Conservation (phyloP, 2,113 vertebrate species). For the Oceanodroma tethys region DNA sequence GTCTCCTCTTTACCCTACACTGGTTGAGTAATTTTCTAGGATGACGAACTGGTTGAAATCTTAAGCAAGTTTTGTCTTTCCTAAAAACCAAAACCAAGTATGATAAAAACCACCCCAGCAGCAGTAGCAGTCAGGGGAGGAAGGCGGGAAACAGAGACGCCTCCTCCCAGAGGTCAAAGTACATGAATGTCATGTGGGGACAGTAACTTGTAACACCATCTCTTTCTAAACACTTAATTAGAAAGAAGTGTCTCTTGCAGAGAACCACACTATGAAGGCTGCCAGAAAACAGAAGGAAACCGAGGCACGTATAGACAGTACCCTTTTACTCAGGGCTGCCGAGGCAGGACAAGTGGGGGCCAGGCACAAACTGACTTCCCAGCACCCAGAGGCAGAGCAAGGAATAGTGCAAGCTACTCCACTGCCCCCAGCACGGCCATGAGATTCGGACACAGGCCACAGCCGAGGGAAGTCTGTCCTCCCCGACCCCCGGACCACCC, state of each 20-base stretch:
- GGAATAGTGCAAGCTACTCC: fast-evolving
- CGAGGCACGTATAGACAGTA: fast-evolving
- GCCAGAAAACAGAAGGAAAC: not conserved
- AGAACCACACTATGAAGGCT: not conserved
- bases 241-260: not conserved
- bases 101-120: not conserved
- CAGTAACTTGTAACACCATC: not conserved
- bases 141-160: fast-evolving
- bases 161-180: not conserved
- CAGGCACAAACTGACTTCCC: not conserved
- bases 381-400: not conserved
- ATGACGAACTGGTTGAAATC: not conserved
- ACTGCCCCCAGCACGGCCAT: too few species aligned
- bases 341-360: not conserved
- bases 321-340: not conserved
- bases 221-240: not conserved
- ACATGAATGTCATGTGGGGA: not conserved
- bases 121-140: not conserved
- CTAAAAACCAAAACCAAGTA: not conserved
- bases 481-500: fast-evolving
- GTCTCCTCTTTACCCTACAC: not conserved
- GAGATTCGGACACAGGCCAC: fast-evolving
- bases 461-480: fast-evolving
- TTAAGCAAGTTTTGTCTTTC: not conserved
- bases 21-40: not conserved